Percentiles rank a stretch among this genome's conserved stretches.
Conservation (phyloP, 2,113 vertebrate genomes). For the Hippoglossus stenolepis region DNA sequence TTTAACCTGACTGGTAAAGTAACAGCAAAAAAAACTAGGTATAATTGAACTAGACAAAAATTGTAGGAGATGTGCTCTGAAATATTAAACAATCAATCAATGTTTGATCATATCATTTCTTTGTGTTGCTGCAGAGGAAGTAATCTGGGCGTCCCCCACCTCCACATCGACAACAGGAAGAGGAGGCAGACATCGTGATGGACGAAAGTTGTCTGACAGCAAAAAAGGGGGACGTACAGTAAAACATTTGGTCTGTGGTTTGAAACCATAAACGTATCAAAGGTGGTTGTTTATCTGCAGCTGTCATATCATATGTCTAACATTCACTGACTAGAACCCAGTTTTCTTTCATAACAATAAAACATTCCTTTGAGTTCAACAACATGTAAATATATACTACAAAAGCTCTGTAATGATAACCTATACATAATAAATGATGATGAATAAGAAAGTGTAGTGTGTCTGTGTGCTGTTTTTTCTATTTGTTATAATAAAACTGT, state of each 20-base stretch:
- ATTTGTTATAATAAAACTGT: too few relatives aligned
- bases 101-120: conserved; percentile 1
- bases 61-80: background rate
- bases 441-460: background rate
- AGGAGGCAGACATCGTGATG: background rate
- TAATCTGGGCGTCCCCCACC: background rate
- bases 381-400: background rate
- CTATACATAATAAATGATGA: background rate
- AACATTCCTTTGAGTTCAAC: background rate
- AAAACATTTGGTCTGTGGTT: background rate
- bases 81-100: background rate
- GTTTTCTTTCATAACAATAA: too few relatives aligned
- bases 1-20: too few relatives aligned
- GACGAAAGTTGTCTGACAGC: too few relatives aligned
- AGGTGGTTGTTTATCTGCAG: background rate
- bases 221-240: background rate
- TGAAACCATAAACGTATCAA: background rate
- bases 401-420: background rate
- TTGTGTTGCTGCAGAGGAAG: conserved; percentile 4
- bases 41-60: background rate
- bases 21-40: too few relatives aligned
- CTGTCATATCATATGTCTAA: background rate
- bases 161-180: background rate
- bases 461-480: background rate
- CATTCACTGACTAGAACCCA: too few relatives aligned